Conservation (phyloP, 2,797 vertebrate genomes). For the Enteromius viviparus region DNA sequence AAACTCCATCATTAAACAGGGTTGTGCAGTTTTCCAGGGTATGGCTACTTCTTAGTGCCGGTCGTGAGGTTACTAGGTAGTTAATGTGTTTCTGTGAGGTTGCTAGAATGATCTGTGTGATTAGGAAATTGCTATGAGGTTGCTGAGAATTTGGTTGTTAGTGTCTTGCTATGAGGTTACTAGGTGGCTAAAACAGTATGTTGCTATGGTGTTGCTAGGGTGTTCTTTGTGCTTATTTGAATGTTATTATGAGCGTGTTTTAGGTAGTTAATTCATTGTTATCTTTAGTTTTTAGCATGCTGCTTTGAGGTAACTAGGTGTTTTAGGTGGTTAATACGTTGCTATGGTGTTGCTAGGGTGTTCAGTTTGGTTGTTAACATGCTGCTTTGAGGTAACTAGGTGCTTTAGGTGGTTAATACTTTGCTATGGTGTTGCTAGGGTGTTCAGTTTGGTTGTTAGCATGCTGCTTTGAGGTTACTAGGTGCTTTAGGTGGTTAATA, state of each 20-base stretch:
- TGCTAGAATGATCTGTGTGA: neutral
- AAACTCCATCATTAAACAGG: constrained; percentile 12
- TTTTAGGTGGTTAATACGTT: neutral
- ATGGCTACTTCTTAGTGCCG: neutral
- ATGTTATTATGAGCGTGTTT: neutral
- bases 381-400: too few relatives aligned
- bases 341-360: neutral
- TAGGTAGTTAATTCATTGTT: neutral
- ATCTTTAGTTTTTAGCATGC: neutral
- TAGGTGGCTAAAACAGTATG: neutral
- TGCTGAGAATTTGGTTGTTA: neutral
- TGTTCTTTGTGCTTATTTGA: neutral
- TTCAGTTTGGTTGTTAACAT: accelerated
- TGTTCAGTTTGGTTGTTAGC: neutral
- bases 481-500: neutral
- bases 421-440: neutral
- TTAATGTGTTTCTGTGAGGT: neutral
- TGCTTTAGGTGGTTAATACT: neutral
- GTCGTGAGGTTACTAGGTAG: neutral
- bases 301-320: neutral
- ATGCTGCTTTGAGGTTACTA: neutral
- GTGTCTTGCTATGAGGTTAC: neutral
- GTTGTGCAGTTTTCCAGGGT: neutral
- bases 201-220: neutral
- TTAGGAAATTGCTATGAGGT: too few relatives aligned